Conservation (phyloP, 1,140 invertebrate genomes). For the Diorhabda elongata region DNA sequence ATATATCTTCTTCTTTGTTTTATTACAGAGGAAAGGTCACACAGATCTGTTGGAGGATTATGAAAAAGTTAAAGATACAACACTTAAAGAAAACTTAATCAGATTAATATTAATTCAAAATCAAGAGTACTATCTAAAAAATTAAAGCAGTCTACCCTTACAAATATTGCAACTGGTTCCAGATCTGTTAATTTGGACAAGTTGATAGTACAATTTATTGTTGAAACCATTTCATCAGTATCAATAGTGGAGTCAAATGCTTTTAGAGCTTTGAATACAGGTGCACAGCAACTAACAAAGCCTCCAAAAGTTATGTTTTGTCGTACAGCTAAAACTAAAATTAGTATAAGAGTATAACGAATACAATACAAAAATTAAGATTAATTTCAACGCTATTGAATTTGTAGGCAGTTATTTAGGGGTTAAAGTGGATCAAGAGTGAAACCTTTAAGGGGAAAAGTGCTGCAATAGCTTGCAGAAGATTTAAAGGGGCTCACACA, state of each 20-base stretch:
- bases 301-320: neutral
- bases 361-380: too few relatives aligned
- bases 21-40: neutral
- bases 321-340: too few relatives aligned
- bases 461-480: constrained; percentile 2
- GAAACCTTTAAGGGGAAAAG: neutral
- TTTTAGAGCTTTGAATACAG: neutral
- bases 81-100: constrained; percentile 5
- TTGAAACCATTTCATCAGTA: constrained; percentile 1
- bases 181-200: too few relatives aligned
- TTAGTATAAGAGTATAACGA: too few relatives aligned
- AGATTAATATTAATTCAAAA: too few relatives aligned
- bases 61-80: neutral
- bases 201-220: too few relatives aligned
- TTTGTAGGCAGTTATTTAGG: neutral
- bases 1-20: neutral
- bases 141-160: neutral
- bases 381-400: too few relatives aligned
- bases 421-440: neutral
- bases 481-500: neutral
- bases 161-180: too few relatives aligned
- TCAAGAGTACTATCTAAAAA: neutral
- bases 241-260: constrained; percentile 1
- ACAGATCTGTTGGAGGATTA: too few relatives aligned
- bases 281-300: neutral